Percentiles rank a stretch among this genome's conserved stretches.
phyloP scores from a whole-genome alignment of 2,888 invertebrate genomes.

The Clivina fossor region DNA sequence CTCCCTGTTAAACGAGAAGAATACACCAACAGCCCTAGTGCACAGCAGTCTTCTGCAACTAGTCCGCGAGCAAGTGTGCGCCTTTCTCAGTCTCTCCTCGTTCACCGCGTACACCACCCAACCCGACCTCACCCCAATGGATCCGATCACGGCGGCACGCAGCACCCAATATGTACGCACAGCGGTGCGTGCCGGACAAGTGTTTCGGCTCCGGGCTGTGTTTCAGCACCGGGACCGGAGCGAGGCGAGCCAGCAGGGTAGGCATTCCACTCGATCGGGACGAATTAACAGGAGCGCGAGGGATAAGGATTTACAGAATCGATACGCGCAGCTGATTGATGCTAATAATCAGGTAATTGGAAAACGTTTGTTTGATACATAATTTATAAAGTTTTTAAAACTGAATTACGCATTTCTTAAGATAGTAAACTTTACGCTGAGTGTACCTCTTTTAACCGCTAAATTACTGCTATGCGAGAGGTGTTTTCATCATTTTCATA shows the following conservation, averaged over 20 bases:
- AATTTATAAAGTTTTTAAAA: no score
- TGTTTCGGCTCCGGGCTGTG: constrained; percentile 71
- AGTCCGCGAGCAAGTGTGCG: constrained; percentile 68
- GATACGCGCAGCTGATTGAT: constrained; percentile 74
- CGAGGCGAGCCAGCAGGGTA: constrained; percentile 40
- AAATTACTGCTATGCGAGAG: no score
- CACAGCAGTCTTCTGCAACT: constrained; percentile 67
- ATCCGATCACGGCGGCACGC: not conserved
- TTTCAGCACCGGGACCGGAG: constrained; percentile 68
- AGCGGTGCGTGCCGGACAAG: constrained; percentile 71
- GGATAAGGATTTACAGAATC: constrained; percentile 54
- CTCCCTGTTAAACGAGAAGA: constrained; percentile 67
- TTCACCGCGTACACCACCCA: constrained; percentile 60
- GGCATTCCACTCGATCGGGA: constrained; percentile 45
- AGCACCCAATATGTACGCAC: constrained; percentile 47
- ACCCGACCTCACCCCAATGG: constrained; percentile 44
- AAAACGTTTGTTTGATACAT: not conserved
- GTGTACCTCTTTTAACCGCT: no score
- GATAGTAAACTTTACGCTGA: no score
- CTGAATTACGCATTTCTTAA: no score
- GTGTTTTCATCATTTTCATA: no score
- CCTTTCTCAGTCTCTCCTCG: constrained; percentile 65
- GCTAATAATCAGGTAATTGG: constrained; percentile 68
- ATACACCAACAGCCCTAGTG: constrained; percentile 65
- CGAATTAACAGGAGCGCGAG: constrained; percentile 47